Evolutionary conservation across 2,888 invertebrate genomes (phyloP), one percentile per base, ranked within the genome.

Genomic region (Pelosia muscerda): DNA sequence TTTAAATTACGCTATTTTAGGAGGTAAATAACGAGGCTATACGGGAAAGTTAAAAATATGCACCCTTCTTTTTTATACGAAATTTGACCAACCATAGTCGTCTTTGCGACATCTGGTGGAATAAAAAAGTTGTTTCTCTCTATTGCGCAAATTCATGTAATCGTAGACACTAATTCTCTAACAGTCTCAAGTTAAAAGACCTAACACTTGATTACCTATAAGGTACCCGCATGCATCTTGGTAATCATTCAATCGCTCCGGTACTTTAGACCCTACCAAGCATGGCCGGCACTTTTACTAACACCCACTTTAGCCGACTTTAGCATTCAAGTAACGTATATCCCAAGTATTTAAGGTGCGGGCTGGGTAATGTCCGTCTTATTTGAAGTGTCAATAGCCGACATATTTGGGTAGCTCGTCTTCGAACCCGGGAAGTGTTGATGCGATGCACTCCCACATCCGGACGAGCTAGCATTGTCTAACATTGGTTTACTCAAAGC

Each of bases 391-490:
- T 80, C 78, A 75, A 75, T 76, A 72, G 73, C 74, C 70, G 71
- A 75, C 81, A 42, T 73, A 78, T 82, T 81, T 82, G 77, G 81
- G 72, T 66, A 82, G 71, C 69, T 66, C 64, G 74, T 68, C 78
- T 76, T 74, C 53, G 61, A 59, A 60, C 55, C 72, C 77, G 75
- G 77, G 78, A 81, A 79, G 83, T 78, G 79, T 83, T 83, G 88
- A 88, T 87, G 90, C 90, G 92, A 92, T 90, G 91, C 91, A 91
- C 88, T 86, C 88, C 67, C 72, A 78, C 88, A 83, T 93, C 93
- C 93, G 91, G 87, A 73, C 71, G 81, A 80, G 81, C 81, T 84
- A 70, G 83, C 81, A 86, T 85, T 87, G 87, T 88, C 89, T 90
- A 88, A 82, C 83, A 85, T 86, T 84, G 77, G 83, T 80, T 85